Conservation (phyloP, 2,888 invertebrate genomes). For the Limnephilus marmoratus region DNA sequence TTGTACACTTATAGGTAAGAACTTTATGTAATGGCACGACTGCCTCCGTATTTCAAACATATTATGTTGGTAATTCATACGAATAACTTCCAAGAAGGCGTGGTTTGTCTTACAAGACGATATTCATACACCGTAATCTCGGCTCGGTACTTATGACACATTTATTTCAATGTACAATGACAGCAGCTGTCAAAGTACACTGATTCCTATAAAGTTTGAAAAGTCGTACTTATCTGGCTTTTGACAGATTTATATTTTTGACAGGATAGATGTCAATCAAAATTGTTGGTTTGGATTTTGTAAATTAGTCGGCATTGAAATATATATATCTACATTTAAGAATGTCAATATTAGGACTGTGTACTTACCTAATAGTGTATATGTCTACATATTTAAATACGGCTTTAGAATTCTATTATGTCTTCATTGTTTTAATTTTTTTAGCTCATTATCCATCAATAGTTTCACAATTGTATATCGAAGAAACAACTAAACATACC, state of each 20-base stretch:
- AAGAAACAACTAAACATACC: too few species aligned
- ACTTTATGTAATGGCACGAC: not conserved
- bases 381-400: not conserved
- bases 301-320: not conserved
- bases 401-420: not conserved
- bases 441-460: not conserved
- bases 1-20: not conserved
- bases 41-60: not conserved
- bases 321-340: not conserved
- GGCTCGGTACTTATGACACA: not conserved
- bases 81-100: not conserved
- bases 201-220: not conserved
- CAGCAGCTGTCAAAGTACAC: not conserved
- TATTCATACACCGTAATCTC: not conserved
- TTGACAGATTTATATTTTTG: not conserved
- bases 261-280: not conserved
- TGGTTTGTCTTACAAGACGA: not conserved
- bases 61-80: not conserved
- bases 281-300: not conserved
- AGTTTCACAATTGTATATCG: too few species aligned
- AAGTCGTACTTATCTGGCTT: not conserved
- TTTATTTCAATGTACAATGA: not conserved
- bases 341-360: not conserved
- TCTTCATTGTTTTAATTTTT: not conserved
- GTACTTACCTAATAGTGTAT: not conserved